phyloP scores from a whole-genome alignment of 2,888 invertebrate genomes.

The Sipunculus nudus region DNA sequence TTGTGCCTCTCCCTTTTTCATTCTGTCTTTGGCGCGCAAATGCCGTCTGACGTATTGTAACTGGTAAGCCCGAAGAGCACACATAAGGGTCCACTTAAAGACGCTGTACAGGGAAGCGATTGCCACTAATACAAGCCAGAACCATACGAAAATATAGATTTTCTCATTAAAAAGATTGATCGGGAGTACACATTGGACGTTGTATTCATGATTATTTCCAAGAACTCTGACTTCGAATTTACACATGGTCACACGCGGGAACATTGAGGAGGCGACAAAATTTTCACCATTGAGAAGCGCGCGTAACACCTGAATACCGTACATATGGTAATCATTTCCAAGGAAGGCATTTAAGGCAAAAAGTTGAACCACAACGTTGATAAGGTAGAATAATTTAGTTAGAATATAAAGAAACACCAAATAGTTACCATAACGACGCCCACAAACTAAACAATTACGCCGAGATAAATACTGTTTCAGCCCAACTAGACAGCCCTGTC shows the following conservation, averaged over 20 bases:
- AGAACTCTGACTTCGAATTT: constrained; percentile 61
- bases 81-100: constrained; percentile 63
- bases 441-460: constrained; percentile 64
- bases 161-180: constrained; percentile 53
- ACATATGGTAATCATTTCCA: constrained; percentile 65
- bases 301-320: constrained; percentile 68
- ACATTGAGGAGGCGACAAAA: constrained; percentile 61
- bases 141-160: constrained; percentile 51
- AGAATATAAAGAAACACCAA: constrained; percentile 68
- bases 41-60: constrained; percentile 22
- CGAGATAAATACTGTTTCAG: constrained; percentile 63
- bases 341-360: constrained; percentile 69
- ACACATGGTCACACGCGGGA: constrained; percentile 66
- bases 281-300: constrained; percentile 65
- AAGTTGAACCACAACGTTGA: constrained; percentile 68
- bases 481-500: constrained; percentile 63
- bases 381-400: constrained; percentile 66
- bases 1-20: constrained; percentile 4
- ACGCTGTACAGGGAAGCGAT: constrained; percentile 65
- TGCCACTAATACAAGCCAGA: constrained; percentile 64
- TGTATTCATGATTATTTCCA: constrained; percentile 46
- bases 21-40: constrained; percentile 13
- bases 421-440: constrained; percentile 67
- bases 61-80: constrained; percentile 12
- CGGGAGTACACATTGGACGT: constrained; percentile 50